Base-by-base conservation (phyloP, 2,113 vertebrate genomes). In the Ciconia maguari region DNA sequence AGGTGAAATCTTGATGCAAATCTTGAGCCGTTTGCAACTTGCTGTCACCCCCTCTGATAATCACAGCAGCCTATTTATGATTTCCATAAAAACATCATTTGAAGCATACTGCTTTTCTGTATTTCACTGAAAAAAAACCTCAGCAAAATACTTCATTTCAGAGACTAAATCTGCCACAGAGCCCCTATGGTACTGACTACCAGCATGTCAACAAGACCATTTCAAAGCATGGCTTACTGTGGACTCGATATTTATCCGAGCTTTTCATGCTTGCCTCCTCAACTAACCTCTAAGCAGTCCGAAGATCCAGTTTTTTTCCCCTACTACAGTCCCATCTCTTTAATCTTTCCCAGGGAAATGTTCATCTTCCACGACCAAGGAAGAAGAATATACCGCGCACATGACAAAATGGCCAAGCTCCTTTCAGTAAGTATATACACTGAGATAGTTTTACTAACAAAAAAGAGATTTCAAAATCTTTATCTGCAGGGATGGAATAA, bases 401-500 rank as follows among this genome's bases (percentile, higher is more conserved):
- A 83, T 13, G 64, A 71, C 66, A 69, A 78, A 91, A 97, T 38
- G 68, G 86, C 64, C 74, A 92, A 83, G n/a, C 32, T 94, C 55
- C 36, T 94, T 91, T 71, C 52, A 9, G 19, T 65, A 90, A 94
- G 49, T 88, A 38, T 83, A 93, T 80, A 93, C 90, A 90, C 36
- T 83, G 70, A 82, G 34, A 85, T 5, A 72, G 79, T 90, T 93
- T 87, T 76, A 90, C 54, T 91, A 81, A 83, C 91, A 95, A 95
- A 93, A 49, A 90, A 77, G 36, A 71, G 65, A 79, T 96, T 91
- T 94, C 3, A 3, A 96, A 95, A 94, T 66, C 70, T 85, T 86
- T 82, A 90, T 90, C 85, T 95, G 66, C 78, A 79, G 46, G 74
- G 62, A 77, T 72, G 78, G 82, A 96, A 90, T 82, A 95, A 94